Evolutionary conservation across 2,113 vertebrate species (phyloP), one percentile per base, ranked within the genome.

Genomic region (Kryptolebias marmoratus): DNA sequence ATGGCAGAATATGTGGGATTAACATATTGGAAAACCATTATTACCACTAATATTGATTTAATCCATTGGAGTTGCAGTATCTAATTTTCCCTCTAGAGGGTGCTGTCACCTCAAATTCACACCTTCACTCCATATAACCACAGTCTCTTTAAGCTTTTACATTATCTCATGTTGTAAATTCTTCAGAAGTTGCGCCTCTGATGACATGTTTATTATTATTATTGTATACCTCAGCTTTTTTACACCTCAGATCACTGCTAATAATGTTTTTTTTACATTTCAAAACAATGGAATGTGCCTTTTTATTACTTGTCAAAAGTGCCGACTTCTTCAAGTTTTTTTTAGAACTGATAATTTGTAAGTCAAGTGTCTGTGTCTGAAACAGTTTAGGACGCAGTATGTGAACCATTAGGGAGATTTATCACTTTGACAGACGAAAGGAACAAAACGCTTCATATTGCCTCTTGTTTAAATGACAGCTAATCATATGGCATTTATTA

Each of bases 21-120:
- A 8, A 5, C 39, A 42, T 42, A 42, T 42, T 42, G 39, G 0
- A 8, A 42, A 42, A 10, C 8, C 32, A 36, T 4, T 42, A 9
- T 42, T 42, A 10, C 39, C 4, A 1, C 13, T 49, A 49, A 18
- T 49, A 3, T 16, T 49, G 13, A 16, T 49, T 30, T n/a, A 4
- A 9, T 11, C n/a, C 28, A 12, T n/a, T n/a, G 18, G 53, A 11
- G 28, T 11, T 81, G 78, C n/a, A 22, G 42, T 70, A 16, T 57
- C 4, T 4, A 5, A 7, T 70, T 57, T 53, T 0, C 15, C 68
- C 1, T 3, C 80, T 64, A 81, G 85, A 15, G 68, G 81, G 77
- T 3, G 75, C 61, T 44, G 39, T 84, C 22, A 1, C 53, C 36
- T 55, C 48, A 82, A 0, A n/a, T 52, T 16, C 9, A 42, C 39